These are phyloP conservation scores for Choreutis nemorana DNA, from an alignment of 2,888 invertebrate genomes.

Conservation along the genomic window DNA sequence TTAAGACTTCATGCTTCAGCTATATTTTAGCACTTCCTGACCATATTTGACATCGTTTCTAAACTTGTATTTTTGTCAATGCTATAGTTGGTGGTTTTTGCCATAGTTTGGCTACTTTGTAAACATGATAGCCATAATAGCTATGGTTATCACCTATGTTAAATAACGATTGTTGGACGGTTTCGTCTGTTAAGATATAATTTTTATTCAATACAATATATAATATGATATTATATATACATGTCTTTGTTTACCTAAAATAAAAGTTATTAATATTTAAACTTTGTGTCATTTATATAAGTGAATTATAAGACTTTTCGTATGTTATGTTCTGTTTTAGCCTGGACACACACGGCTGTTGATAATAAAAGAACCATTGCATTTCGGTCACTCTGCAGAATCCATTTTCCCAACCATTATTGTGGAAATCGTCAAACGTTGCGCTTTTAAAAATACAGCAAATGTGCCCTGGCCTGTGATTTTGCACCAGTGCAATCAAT, in stretches of 20 bases:
- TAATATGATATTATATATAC: slow-evolving; percentile 41
- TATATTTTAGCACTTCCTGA: slow-evolving; percentile 30
- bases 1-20: slow-evolving; percentile 36
- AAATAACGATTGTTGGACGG: slow-evolving; percentile 17
- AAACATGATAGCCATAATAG: slow-evolving; percentile 46
- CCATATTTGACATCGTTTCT: slow-evolving; percentile 29
- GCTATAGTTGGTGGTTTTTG: slow-evolving; percentile 27
- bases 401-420: too few relatives aligned
- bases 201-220: slow-evolving; percentile 49
- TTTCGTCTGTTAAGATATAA: slow-evolving; percentile 47
- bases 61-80: slow-evolving; percentile 26
- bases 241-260: slow-evolving; percentile 61
- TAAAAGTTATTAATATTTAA: slow-evolving; percentile 58
- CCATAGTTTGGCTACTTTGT: slow-evolving; percentile 37
- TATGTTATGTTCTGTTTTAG: too few relatives aligned
- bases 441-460: too few relatives aligned
- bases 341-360: too few relatives aligned
- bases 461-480: too few relatives aligned
- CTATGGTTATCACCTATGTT: slow-evolving; percentile 31
- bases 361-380: too few relatives aligned
- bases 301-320: too few relatives aligned
- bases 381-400: too few relatives aligned
- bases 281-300: slow-evolving; percentile 15
- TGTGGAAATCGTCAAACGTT: too few relatives aligned
- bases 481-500: too few relatives aligned